Conservation (phyloP, 2,113 vertebrate genomes). For the Sitta europaea region DNA sequence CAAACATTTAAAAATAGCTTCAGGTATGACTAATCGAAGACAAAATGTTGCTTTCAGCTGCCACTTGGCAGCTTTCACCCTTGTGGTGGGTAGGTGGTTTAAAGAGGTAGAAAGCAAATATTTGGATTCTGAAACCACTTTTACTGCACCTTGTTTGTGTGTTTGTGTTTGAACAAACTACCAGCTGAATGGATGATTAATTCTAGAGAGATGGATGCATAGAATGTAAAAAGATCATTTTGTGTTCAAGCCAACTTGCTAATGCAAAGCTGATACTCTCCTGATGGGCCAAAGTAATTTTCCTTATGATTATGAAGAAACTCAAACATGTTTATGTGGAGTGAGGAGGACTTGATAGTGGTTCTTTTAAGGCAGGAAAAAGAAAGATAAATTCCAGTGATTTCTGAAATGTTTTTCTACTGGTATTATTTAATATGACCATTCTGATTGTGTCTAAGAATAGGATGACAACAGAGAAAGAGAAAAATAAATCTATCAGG, state of each 20-base stretch:
- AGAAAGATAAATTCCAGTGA: background rate
- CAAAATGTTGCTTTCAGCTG: slow-evolving; percentile 19
- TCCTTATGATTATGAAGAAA: background rate
- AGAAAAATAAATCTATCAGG: background rate
- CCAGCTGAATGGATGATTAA: background rate
- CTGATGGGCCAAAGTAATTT: background rate
- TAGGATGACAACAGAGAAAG: background rate
- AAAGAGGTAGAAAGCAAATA: slow-evolving; percentile 33
- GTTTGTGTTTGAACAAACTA: slow-evolving; percentile 12
- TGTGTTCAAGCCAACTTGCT: background rate
- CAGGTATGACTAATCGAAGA: slow-evolving; percentile 5
- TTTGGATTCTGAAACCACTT: slow-evolving; percentile 1
- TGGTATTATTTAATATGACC: background rate
- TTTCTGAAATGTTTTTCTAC: background rate
- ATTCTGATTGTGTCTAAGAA: background rate
- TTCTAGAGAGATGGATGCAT: background rate
- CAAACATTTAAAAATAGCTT: background rate
- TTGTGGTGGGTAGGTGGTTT: background rate
- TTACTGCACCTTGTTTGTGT: background rate
- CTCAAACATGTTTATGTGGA: background rate
- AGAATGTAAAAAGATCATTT: background rate
- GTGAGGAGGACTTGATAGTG: background rate
- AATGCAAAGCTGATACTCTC: background rate
- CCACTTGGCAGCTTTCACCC: background rate
- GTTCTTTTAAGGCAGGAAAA: background rate